Evolutionary conservation across 2,888 invertebrate species (phyloP).

Genomic region (Lochmaea crataegi): DNA sequence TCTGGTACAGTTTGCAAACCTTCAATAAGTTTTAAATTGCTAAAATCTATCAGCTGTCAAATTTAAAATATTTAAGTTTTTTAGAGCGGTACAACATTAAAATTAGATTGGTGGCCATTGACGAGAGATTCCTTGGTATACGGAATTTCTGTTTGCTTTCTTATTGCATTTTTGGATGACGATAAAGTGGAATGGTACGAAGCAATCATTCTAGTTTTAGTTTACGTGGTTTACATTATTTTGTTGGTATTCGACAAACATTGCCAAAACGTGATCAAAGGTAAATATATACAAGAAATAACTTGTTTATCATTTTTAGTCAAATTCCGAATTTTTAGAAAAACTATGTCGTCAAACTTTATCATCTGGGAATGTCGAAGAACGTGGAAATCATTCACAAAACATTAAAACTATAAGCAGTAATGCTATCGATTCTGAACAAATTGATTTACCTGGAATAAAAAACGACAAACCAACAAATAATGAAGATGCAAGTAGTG

Average conservation of each 20-base stretch:
- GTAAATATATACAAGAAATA: conserved; percentile 1
- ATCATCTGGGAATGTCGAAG: neutral
- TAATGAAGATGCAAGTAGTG: neutral
- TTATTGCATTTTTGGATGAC: conserved; percentile 20
- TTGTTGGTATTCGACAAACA: conserved; percentile 20
- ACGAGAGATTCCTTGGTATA: conserved; percentile 27
- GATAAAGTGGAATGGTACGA: conserved; percentile 30
- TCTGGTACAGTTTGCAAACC: conserved; percentile 1
- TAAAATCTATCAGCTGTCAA: no score
- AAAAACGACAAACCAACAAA: neutral
- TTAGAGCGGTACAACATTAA: conserved; percentile 15
- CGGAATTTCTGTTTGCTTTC: conserved; percentile 21
- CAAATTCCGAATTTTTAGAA: neutral
- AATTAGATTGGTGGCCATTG: conserved; percentile 28
- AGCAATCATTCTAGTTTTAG: conserved; percentile 17
- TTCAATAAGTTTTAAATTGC: neutral
- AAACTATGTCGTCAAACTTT: neutral
- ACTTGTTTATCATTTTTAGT: neutral
- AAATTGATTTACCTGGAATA: neutral
- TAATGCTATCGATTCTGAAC: neutral
- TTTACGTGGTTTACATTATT: conserved; percentile 17
- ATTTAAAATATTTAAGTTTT: neutral
- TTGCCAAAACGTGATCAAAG: conserved; percentile 11
- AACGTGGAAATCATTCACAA: neutral
- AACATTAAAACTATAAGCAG: conserved; percentile 5